Percentiles rank a stretch among this genome's conserved stretches.
Evolutionary conservation across 2,888 invertebrate species (phyloP).

Genomic region (Tipula confusa): DNA sequence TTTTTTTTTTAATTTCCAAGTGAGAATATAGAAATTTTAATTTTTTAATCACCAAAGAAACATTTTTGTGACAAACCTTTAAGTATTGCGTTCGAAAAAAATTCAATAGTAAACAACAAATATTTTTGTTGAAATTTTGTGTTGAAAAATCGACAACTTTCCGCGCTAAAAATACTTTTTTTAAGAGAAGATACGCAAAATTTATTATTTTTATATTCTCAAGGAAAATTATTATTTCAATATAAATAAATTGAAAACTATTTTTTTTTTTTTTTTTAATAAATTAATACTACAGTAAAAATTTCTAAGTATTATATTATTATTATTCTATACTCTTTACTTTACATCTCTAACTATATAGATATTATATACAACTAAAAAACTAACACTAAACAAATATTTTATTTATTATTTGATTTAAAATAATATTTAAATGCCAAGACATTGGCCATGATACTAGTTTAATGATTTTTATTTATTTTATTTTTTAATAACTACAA

Average conservation of each 20-base stretch:
- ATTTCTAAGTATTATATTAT: background rate
- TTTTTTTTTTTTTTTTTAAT: background rate
- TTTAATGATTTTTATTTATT: constrained; percentile 6
- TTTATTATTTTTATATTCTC: background rate
- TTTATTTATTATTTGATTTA: constrained; percentile 20
- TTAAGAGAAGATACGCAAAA: background rate
- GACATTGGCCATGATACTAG: constrained; percentile 31
- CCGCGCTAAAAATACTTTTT: background rate
- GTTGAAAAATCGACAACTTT: background rate
- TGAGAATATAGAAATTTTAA: background rate
- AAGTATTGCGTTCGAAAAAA: background rate
- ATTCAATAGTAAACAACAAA: background rate
- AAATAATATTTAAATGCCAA: constrained; percentile 28
- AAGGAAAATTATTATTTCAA: background rate
- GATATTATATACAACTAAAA: background rate
- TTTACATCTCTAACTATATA: background rate
- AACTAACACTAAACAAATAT: background rate
- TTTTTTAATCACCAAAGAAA: background rate
- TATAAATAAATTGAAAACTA: background rate
- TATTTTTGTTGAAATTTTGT: background rate
- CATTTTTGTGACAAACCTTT: background rate
- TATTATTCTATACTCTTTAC: background rate
- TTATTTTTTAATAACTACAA: background rate
- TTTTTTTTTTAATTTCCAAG: background rate
- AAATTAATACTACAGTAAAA: constrained; percentile 7